phyloP scores from a whole-genome alignment of 1,140 invertebrate genomes.

The Bombus balteatus region DNA sequence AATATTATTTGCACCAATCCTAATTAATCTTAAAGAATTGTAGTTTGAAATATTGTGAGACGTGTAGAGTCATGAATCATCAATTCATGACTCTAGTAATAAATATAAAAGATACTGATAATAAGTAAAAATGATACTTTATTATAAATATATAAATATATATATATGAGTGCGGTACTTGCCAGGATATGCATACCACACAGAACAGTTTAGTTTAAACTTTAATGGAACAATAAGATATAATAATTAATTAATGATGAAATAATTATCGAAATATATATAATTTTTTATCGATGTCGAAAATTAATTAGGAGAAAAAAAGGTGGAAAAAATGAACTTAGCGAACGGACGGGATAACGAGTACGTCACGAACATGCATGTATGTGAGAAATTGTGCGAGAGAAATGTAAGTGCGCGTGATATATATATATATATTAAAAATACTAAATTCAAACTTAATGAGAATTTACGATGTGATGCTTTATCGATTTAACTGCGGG shows the following conservation, averaged over 20 bases:
- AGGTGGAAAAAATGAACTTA: conserved; percentile 59
- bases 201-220: conserved; percentile 72
- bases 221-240: conserved; percentile 73
- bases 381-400: conserved; percentile 52
- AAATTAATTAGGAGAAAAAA: conserved; percentile 69
- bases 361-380: conserved; percentile 51
- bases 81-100: conserved; percentile 71
- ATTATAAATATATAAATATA: conserved; percentile 64
- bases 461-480: conserved; percentile 77
- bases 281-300: conserved; percentile 80
- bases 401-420: conserved; percentile 61
- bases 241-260: conserved; percentile 73
- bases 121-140: conserved; percentile 74
- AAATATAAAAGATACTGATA: conserved; percentile 69
- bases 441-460: conserved; percentile 71
- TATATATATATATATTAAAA: conserved; percentile 53
- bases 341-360: conserved; percentile 47
- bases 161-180: conserved; percentile 61
- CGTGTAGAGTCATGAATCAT: conserved; percentile 55
- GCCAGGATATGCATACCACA: conserved; percentile 52
- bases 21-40: conserved; percentile 70
- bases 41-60: conserved; percentile 75
- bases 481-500: conserved; percentile 78
- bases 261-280: conserved; percentile 76
- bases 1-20: conserved; percentile 68